These are phyloP conservation scores for Aleadryas rufinucha DNA, from an alignment of 2,113 vertebrate species.

Conservation along the genomic window DNA sequence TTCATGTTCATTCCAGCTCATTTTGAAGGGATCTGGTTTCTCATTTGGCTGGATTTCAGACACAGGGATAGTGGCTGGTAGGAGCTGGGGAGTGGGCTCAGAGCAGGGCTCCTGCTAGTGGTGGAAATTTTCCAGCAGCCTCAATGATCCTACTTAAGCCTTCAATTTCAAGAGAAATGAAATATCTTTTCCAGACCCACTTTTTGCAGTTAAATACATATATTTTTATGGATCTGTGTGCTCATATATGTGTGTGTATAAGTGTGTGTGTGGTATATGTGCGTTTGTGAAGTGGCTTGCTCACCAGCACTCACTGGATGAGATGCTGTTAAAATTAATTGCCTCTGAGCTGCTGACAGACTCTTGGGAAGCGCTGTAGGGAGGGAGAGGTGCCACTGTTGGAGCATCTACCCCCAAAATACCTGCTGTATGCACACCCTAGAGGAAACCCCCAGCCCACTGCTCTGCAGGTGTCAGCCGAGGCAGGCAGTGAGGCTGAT, in stretches of 20 bases:
- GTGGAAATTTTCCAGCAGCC: not conserved
- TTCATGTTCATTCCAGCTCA: conserved; percentile 49
- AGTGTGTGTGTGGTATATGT: not conserved
- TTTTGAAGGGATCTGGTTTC: conserved; percentile 59
- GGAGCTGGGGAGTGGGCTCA: not conserved
- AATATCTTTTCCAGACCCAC: not conserved
- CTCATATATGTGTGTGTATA: conserved; percentile 35
- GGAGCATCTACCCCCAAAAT: not conserved
- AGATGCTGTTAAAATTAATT: conserved; percentile 11
- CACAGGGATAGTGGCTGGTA: not conserved
- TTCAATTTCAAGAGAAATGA: conserved; percentile 42
- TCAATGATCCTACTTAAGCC: conserved; percentile 36
- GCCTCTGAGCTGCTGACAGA: conserved; percentile 6
- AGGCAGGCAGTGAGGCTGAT: not conserved
- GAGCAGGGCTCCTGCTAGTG: conserved; percentile 32
- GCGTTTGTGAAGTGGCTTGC: not conserved
- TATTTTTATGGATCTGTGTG: not conserved
- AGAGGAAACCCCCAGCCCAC: not conserved
- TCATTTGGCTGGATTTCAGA: conserved; percentile 42
- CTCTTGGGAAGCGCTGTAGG: not conserved
- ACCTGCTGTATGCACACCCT: not conserved
- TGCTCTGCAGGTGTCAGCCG: not conserved
- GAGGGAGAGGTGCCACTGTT: not conserved
- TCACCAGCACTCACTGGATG: not conserved
- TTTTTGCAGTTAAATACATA: not conserved